Conservation (phyloP, 2,888 invertebrate species). For the Thymelicus acteon region DNA sequence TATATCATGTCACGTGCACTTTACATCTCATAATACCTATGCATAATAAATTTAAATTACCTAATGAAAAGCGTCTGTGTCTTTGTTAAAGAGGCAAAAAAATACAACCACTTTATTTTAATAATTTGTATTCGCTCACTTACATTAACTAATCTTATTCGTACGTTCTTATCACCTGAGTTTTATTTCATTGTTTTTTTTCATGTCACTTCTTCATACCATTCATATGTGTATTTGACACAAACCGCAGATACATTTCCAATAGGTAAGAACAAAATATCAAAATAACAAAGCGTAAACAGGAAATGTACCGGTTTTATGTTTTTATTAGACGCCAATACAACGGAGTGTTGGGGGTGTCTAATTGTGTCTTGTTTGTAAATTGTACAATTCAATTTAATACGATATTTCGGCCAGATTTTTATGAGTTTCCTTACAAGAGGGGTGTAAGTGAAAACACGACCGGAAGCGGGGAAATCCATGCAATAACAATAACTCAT, state of each 20-base stretch:
- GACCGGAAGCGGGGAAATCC: conserved; percentile 79
- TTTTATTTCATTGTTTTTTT: not conserved
- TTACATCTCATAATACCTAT: too few species aligned
- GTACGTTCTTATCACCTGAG: too few species aligned
- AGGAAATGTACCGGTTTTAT: conserved; percentile 21
- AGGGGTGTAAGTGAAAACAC: conserved; percentile 82
- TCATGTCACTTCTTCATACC: conserved; percentile 4
- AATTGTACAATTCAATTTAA: conserved; percentile 64
- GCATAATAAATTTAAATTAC: too few species aligned
- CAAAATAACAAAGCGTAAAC: not conserved
- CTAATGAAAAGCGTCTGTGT: too few species aligned
- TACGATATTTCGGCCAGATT: conserved; percentile 74
- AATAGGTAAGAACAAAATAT: not conserved
- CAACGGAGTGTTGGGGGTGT: conserved; percentile 19
- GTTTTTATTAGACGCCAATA: conserved; percentile 26
- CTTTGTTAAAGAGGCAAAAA: too few species aligned
- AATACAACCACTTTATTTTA: too few species aligned
- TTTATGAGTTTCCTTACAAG: conserved; percentile 75
- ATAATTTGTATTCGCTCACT: too few species aligned
- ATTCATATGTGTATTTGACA: too few species aligned
- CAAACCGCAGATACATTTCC: not conserved
- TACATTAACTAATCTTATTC: too few species aligned
- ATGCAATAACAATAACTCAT: conserved; percentile 83
- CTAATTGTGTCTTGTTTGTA: conserved; percentile 29
- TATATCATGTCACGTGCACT: too few species aligned